These are phyloP conservation scores for Anagrus nilaparvatae DNA, from an alignment of 1,140 invertebrate genomes.

Conservation along the genomic window DNA sequence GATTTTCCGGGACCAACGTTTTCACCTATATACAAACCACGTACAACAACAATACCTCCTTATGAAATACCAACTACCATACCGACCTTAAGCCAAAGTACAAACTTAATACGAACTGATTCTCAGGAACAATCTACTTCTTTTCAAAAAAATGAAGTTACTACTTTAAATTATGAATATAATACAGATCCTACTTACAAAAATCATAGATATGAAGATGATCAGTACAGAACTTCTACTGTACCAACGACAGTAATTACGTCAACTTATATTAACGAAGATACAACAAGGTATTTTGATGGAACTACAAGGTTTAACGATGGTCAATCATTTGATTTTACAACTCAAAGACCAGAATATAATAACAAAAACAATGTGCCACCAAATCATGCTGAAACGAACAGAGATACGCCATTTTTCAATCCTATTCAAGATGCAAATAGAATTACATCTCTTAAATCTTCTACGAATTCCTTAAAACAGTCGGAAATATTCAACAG, in stretches of 20 bases:
- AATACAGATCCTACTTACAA: no score
- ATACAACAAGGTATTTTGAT: no score
- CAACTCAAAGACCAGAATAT: no score
- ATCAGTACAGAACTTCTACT: no score
- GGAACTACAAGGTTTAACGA: no score
- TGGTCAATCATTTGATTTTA: no score
- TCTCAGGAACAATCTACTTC: conserved; percentile 17
- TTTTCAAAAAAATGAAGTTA: conserved; percentile 14
- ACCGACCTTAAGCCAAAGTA: conserved; percentile 23
- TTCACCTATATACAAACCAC: conserved; percentile 32
- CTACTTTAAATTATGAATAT: conserved; percentile 14
- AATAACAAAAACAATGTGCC: no score
- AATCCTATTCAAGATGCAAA: conserved; percentile 5
- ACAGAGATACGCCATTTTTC: no score
- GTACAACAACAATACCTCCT: conserved; percentile 20
- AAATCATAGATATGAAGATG: no score
- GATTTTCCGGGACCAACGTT: conserved; percentile 29
- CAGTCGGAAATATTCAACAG: conserved; percentile 20
- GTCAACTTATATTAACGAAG: no score
- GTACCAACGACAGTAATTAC: no score
- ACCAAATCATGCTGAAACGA: no score
- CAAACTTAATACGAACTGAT: conserved; percentile 20
- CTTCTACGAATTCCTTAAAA: conserved; percentile 16
- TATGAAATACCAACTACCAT: conserved; percentile 21
- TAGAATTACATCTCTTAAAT: conserved; percentile 9